Evolutionary conservation across 1,140 invertebrate species (phyloP).

Genomic region (Cyphomyrmex costatus): DNA sequence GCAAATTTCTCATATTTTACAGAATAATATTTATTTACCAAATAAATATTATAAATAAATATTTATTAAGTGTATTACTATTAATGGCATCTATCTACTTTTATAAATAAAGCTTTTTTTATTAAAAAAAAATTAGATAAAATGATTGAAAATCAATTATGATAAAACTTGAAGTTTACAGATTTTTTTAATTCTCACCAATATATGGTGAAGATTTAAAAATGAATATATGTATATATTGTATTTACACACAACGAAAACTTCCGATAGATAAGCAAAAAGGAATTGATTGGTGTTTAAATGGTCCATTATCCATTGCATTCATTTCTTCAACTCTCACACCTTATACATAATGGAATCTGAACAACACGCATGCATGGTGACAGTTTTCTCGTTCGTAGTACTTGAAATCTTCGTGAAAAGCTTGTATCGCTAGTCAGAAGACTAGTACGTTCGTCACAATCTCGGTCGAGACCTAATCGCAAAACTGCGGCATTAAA

Average conservation of each 20-base stretch:
- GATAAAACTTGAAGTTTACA: not conserved
- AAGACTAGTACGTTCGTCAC: not conserved
- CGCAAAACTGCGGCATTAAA: constrained; percentile 17
- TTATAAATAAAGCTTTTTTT: not conserved
- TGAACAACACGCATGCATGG: not conserved
- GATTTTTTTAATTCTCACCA: constrained; percentile 3
- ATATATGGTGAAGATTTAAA: too few relatives aligned
- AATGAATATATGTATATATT: too few relatives aligned
- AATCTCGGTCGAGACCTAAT: constrained; percentile 38
- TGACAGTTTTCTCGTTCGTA: not conserved
- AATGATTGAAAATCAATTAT: not conserved
- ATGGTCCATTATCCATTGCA: not conserved
- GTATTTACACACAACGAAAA: too few relatives aligned
- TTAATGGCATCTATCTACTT: not conserved
- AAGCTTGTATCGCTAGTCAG: not conserved
- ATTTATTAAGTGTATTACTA: not conserved
- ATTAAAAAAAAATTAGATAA: too few relatives aligned
- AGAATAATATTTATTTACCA: constrained; percentile 10
- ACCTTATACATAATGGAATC: not conserved
- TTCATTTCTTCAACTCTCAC: not conserved
- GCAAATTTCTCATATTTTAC: not conserved
- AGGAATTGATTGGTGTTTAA: not conserved
- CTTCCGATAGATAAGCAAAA: too few relatives aligned
- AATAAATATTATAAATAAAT: not conserved
- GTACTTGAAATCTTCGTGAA: not conserved